Evolutionary conservation across 2,888 invertebrate genomes (phyloP).

Genomic region (Hyposoter dolosus): DNA sequence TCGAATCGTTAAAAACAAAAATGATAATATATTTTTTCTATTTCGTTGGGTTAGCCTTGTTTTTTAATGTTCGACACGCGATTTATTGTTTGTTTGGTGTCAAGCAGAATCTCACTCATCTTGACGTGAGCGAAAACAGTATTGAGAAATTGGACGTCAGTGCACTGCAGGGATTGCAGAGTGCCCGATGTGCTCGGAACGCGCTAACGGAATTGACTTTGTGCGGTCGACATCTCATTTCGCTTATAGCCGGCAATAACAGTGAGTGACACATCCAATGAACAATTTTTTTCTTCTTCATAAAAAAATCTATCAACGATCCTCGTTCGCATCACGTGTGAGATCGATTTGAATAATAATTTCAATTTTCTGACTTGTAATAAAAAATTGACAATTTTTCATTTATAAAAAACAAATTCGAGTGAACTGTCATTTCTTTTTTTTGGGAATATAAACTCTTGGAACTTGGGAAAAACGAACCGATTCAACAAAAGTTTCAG

Average conservation of each 20-base stretch:
- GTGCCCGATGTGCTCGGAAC: slow-evolving; percentile 92
- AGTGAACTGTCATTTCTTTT: too few species aligned
- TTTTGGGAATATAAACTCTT: too few species aligned
- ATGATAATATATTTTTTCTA: neutral
- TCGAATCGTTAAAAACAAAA: neutral
- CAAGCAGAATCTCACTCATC: slow-evolving; percentile 90
- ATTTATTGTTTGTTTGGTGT: slow-evolving; percentile 50
- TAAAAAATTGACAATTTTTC: neutral
- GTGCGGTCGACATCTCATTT: slow-evolving; percentile 91
- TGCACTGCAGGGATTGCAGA: slow-evolving; percentile 91
- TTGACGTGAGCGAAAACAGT: slow-evolving; percentile 94
- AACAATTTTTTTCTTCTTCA: neutral
- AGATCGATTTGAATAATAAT: neutral
- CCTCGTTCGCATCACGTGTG: neutral
- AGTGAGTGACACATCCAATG: slow-evolving; percentile 86
- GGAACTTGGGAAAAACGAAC: too few species aligned
- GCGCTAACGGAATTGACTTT: slow-evolving; percentile 90
- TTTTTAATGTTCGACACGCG: slow-evolving; percentile 1
- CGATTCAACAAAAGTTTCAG: too few species aligned
- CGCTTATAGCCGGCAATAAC: slow-evolving; percentile 92
- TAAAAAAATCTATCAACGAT: neutral
- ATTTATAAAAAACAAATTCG: neutral
- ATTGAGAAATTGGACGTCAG: slow-evolving; percentile 93
- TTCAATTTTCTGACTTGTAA: neutral
- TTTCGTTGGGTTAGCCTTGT: neutral